These are phyloP conservation scores for Camptogramma bilineatum DNA, from an alignment of 2,888 invertebrate species.

Conservation along the genomic window DNA sequence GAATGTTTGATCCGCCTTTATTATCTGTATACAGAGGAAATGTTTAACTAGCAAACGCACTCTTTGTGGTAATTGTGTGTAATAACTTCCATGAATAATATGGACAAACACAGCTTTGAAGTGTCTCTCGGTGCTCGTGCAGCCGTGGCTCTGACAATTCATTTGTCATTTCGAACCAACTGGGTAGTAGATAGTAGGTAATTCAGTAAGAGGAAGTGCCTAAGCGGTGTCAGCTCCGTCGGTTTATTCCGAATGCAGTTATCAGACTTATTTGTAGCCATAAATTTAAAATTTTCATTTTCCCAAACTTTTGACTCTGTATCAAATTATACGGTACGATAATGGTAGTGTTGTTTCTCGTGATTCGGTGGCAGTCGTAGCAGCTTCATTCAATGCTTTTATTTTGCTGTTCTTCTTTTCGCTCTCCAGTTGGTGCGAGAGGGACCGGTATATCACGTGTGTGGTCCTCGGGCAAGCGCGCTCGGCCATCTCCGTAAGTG, in stretches of 20 bases:
- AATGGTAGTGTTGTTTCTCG: conserved; percentile 57
- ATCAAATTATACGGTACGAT: conserved; percentile 52
- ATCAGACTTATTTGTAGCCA: background rate
- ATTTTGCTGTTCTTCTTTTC: conserved; percentile 71
- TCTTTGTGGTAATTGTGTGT: conserved; percentile 73
- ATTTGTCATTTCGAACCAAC: conserved; percentile 10
- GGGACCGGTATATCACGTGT: conserved; percentile 74
- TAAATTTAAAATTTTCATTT: conserved; percentile 29
- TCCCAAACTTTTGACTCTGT: conserved; percentile 44
- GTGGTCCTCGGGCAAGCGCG: conserved; percentile 71
- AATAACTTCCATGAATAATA: conserved; percentile 63
- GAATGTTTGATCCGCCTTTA: conserved; percentile 84
- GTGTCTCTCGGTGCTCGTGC: conserved; percentile 31
- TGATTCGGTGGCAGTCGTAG: conserved; percentile 63
- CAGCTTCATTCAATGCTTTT: conserved; percentile 79
- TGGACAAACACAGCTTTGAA: conserved; percentile 59
- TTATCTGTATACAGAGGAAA: conserved; percentile 78
- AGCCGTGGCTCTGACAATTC: conserved; percentile 10
- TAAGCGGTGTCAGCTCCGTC: background rate
- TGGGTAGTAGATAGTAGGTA: no score
- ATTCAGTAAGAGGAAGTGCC: conserved; percentile 8
- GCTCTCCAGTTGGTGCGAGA: conserved; percentile 62
- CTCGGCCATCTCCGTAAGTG: conserved; percentile 66
- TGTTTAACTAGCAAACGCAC: conserved; percentile 76
- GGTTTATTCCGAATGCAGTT: background rate